phyloP scores from a whole-genome alignment of 1,140 invertebrate genomes.

The Drosophila kepulauana region DNA sequence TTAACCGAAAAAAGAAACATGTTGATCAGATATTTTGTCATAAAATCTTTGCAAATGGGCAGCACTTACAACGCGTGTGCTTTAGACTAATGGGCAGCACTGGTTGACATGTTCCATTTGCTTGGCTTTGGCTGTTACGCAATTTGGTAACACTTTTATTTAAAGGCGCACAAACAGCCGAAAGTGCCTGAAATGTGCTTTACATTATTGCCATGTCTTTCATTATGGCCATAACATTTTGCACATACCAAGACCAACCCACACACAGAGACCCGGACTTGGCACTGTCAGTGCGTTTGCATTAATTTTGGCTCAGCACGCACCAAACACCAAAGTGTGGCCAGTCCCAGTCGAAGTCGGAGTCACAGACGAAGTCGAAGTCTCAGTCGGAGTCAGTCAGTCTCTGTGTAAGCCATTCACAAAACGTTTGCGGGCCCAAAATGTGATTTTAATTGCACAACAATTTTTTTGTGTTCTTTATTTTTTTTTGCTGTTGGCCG shows the following conservation, averaged over 20 bases:
- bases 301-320: slow-evolving; percentile 44
- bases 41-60: slow-evolving; percentile 1
- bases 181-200: slow-evolving; percentile 45
- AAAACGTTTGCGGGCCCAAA: slow-evolving; percentile 62
- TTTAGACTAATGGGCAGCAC: slow-evolving; percentile 18
- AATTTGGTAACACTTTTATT: slow-evolving; percentile 45
- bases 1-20: background rate
- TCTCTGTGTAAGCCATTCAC: slow-evolving; percentile 49
- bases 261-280: slow-evolving; percentile 37
- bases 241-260: slow-evolving; percentile 66
- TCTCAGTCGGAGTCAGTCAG: slow-evolving; percentile 25
- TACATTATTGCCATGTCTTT: slow-evolving; percentile 65
- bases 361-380: background rate
- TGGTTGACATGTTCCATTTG: slow-evolving; percentile 7
- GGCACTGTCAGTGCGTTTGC: slow-evolving; percentile 42
- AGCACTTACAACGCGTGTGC: background rate
- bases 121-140: slow-evolving; percentile 22
- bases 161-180: slow-evolving; percentile 28
- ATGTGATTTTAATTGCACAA: slow-evolving; percentile 81
- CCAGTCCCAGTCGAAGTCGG: slow-evolving; percentile 14
- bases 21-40: background rate
- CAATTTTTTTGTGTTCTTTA: slow-evolving; percentile 46
- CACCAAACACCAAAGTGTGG: slow-evolving; percentile 59
- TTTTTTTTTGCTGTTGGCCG: slow-evolving; percentile 19
- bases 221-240: slow-evolving; percentile 80